Evolutionary conservation across 2,797 vertebrate species (phyloP).

Genomic region (Lates japonicus): DNA sequence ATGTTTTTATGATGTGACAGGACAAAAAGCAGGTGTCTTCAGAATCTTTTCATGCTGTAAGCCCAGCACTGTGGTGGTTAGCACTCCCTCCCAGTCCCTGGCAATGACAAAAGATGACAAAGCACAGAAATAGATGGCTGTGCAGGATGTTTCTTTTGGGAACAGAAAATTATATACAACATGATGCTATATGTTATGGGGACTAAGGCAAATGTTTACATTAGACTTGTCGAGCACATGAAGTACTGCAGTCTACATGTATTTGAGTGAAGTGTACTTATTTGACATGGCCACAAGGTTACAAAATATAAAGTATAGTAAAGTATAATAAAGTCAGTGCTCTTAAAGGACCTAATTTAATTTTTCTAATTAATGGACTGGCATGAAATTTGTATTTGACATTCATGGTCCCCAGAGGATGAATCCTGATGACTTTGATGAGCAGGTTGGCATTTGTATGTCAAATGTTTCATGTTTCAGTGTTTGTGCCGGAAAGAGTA

Average conservation of each 20-base stretch:
- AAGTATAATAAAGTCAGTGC: not conserved
- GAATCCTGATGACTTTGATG: not conserved
- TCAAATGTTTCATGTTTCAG: not conserved
- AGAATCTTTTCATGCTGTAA: slow-evolving; percentile 1
- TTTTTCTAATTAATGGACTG: not conserved
- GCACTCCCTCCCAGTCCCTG: not conserved
- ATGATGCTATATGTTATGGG: not conserved
- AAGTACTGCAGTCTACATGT: not conserved
- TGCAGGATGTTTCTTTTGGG: not conserved
- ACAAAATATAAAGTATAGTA: too few species aligned
- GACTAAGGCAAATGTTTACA: not conserved
- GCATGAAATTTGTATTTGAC: not conserved
- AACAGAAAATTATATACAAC: not conserved
- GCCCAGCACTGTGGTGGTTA: not conserved
- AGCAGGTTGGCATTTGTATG: not conserved
- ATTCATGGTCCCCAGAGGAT: not conserved
- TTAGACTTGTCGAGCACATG: not conserved
- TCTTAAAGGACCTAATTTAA: not conserved
- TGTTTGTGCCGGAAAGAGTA: not conserved
- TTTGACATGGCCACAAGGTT: not conserved
- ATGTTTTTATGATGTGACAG: slow-evolving; percentile 26
- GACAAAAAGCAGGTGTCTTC: slow-evolving; percentile 35
- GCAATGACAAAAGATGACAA: not conserved
- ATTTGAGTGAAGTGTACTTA: not conserved
- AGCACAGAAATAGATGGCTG: slow-evolving; percentile 6